These are phyloP conservation scores for Chlorodrepanis virens DNA, from an alignment of 2,113 vertebrate species.

Conservation along the genomic window DNA sequence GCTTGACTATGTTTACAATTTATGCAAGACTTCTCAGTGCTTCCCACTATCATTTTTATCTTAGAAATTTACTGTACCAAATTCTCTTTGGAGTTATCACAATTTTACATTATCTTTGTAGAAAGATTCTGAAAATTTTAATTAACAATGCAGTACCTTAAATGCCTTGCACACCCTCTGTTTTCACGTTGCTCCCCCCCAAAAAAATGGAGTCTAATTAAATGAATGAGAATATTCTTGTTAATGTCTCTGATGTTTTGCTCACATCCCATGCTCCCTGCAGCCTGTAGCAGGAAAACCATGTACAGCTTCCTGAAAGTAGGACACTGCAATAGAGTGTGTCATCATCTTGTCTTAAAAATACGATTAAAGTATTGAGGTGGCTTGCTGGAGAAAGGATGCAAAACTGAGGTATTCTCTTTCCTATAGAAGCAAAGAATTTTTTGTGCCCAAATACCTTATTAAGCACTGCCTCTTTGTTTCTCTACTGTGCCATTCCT, in stretches of 20 bases:
- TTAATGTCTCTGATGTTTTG: background rate
- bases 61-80: background rate
- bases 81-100: background rate
- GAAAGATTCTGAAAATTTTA: background rate
- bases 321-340: background rate
- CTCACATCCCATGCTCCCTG: rapidly evolving
- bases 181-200: background rate
- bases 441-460: background rate
- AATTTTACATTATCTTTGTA: background rate
- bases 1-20: background rate
- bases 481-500: background rate
- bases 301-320: background rate
- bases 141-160: background rate
- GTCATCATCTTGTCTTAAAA: background rate
- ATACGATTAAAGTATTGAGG: background rate
- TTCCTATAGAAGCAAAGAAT: background rate
- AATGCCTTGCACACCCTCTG: background rate
- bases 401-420: background rate
- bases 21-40: rapidly evolving
- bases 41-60: background rate
- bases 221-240: background rate
- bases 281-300: background rate
- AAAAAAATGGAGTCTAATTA: background rate
- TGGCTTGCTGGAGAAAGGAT: background rate
- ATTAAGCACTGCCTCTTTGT: background rate